Evolutionary conservation across 2,888 invertebrate species (phyloP), one percentile per base, ranked within the genome.

Genomic region (Brachyptera risi): DNA sequence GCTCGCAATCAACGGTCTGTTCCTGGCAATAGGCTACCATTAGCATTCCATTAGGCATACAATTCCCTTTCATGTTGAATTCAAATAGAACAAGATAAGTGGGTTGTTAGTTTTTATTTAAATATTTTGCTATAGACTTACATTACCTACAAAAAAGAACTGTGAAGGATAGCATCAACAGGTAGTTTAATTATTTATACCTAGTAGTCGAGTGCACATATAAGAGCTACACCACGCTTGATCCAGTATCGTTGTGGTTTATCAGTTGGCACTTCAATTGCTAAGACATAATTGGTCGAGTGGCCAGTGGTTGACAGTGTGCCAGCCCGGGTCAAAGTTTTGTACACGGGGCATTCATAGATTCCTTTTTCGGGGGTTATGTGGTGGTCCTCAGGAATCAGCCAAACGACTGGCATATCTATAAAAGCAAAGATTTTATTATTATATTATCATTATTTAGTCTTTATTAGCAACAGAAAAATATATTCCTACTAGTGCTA

Each of bases 361-460:
- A 77, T 70, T 31, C 78, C 79, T 1, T 44, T 54, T 2, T 67
- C 63, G 0, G 77, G 78, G 15, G 79, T 71, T 56, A 76, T 75
- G 70, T 87, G 83, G 67, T 80, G 75, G 66, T 84, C 80, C 68
- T 84, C 83, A 0, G 90, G 90, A 44, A 83, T 76, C 71, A 90
- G 76, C 80, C 85, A 85, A 57, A 90, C 79, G 21, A 83, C 80
- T 1, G 85, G 81, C 86, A 87, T 86, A 59, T 85, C 86, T 86
- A 71, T 1, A 63, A n/a, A n/a, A n/a, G n/a, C n/a, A n/a, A n/a
- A n/a, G n/a, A n/a, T n/a, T n/a, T n/a, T n/a, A n/a, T n/a, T n/a
- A n/a, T n/a, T n/a, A n/a, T n/a, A n/a, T n/a, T n/a, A n/a, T n/a
- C n/a, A n/a, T n/a, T n/a, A n/a, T n/a, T n/a, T n/a, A n/a, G n/a